Base-by-base conservation (phyloP, 2,113 vertebrate species). In the Aptenodytes forsteri region DNA sequence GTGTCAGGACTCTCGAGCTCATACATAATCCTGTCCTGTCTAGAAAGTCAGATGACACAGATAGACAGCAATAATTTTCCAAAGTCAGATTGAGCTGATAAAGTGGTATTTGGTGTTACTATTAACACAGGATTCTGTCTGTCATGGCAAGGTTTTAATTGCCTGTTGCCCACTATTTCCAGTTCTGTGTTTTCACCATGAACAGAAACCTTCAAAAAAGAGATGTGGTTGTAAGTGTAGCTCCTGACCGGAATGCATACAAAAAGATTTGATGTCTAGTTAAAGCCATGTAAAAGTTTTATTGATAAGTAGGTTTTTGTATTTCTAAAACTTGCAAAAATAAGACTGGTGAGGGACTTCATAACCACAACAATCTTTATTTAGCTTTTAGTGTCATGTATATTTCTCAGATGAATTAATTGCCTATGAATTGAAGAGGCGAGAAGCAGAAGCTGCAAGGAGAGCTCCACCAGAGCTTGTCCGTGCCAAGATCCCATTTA, bases 401-500 rank as follows among this genome's bases (percentile, higher is more conserved):
- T 95, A 32, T 83, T 97, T 87, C 90, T 81, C 98, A 99, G 99
- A 99, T 98, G 99, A 99, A 96, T 97, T 99, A 89, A 98, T 99
- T 56, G 98, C 99, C 11, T 99, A 99, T 55, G 99, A 99, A 36
- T 79, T 98, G 82, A 99, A 99, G 90, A 98, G 98, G 73, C 98
- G 97, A 97, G 99, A 99, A 64, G 99, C 99, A 9, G 99, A 99
- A 97, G 98, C 99, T 82, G 98, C 98, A 96, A 98, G 98, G 97
- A 98, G 98, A 80, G 96, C 99, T 55, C 98, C 98, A 38, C 99
- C 99, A 3, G 99, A 99, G 94, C 96, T 99, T 4, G 99, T 99
- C 36, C 98, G 99, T 46, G 99, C 99, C 38, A 98, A 98, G 92
- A 98, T 99, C 95, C 99, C 99, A 6, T 99, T 99, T 87, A 99